A percentile compares a stretch with the other conserved stretches of the same genome.
These are phyloP conservation scores for Oxyteleia sp. DNA, from an alignment of 2,888 invertebrate genomes.

Conservation along the genomic window DNA sequence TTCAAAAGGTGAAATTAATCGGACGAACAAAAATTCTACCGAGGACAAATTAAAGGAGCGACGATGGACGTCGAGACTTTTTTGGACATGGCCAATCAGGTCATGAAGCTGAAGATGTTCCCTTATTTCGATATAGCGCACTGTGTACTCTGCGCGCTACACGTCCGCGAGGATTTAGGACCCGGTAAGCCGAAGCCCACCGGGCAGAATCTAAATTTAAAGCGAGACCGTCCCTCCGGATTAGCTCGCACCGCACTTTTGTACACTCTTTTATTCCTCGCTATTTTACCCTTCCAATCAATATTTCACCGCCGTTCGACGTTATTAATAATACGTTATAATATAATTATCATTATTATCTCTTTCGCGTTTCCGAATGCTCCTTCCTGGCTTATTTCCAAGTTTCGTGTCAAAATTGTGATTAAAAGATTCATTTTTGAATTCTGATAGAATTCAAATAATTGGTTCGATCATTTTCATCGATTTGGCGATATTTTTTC, in stretches of 20 bases:
- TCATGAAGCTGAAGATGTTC: constrained; percentile 99
- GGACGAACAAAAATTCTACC: too few relatives aligned
- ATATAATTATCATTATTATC: constrained; percentile 3
- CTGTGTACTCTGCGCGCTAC: constrained; percentile 97
- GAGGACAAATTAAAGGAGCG: too few relatives aligned
- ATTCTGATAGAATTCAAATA: too few relatives aligned
- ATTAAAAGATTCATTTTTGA: too few relatives aligned
- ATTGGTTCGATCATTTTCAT: too few relatives aligned
- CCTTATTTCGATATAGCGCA: constrained; percentile 99
- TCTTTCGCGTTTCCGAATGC: too few relatives aligned
- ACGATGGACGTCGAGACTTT: constrained; percentile 98
- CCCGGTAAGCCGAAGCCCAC: constrained; percentile 90
- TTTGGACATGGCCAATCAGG: constrained; percentile 99
- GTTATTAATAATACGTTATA: neutral
- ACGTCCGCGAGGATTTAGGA: constrained; percentile 98
- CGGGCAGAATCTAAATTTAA: constrained; percentile 86
- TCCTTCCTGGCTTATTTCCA: too few relatives aligned
- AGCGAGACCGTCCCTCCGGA: constrained; percentile 78
- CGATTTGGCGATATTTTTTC: too few relatives aligned
- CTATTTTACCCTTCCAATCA: neutral
- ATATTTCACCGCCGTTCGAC: neutral
- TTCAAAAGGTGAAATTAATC: constrained; percentile 36
- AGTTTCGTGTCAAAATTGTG: too few relatives aligned
- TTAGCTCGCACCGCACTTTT: constrained; percentile 74
- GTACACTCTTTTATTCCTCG: constrained; percentile 1